A percentile compares a stretch with the other conserved stretches of the same genome.
Conservation (phyloP, 2,797 vertebrate species). For the Falco peregrinus region DNA sequence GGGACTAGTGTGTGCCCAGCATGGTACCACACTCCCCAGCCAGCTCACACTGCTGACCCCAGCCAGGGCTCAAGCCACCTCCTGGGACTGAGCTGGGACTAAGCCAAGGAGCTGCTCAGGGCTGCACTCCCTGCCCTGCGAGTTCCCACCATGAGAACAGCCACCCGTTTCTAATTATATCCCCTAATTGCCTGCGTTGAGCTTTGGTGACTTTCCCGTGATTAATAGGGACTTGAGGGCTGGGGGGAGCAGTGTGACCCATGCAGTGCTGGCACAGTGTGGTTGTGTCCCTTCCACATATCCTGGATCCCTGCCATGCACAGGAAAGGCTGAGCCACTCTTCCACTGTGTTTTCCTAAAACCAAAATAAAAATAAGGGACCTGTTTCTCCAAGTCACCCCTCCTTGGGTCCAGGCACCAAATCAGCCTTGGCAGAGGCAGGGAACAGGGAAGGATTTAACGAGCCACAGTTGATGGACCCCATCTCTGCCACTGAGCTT, state of each 20-base stretch:
- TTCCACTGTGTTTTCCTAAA: not conserved
- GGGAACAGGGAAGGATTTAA: not conserved
- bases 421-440: not conserved
- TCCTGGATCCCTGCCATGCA: rapidly evolving
- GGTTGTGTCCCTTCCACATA: not conserved
- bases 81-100: not conserved
- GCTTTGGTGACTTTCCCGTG: not conserved
- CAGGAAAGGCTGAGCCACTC: not conserved
- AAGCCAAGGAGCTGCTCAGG: not conserved
- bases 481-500: not conserved
- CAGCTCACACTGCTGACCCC: not conserved
- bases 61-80: not conserved
- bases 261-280: not conserved
- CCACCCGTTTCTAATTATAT: not conserved
- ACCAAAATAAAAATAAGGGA: not conserved
- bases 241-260: rapidly evolving
- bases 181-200: not conserved
- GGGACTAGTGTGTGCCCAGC: not conserved
- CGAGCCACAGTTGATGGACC: rapidly evolving
- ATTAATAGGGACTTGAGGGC: not conserved
- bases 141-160: not conserved
- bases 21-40: not conserved
- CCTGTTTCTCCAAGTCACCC: rapidly evolving
- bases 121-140: not conserved
- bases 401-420: not conserved